These are phyloP conservation scores for Haliclona indistincta DNA, from an alignment of 37 sponge, comb jelly and placozoan genomes.

Conservation along the genomic window DNA sequence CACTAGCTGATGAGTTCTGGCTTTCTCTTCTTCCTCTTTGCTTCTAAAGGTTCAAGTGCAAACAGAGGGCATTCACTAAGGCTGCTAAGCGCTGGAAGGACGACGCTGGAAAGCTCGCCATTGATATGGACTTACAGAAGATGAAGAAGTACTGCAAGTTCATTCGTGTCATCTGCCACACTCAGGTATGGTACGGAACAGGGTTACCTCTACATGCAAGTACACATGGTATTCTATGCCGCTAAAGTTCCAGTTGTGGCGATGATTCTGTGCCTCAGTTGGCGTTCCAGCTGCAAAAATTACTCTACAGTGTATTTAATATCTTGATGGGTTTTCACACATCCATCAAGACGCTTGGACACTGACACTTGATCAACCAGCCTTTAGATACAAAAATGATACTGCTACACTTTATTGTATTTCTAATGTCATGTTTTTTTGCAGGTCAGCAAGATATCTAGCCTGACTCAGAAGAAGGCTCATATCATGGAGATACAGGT, in stretches of 20 bases:
- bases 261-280: too few species aligned
- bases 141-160: slow-evolving; percentile 98
- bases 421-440: background rate
- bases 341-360: too few species aligned
- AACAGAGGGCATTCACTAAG: slow-evolving; percentile 94
- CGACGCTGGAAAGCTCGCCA: slow-evolving; percentile 71
- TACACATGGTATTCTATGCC: too few species aligned
- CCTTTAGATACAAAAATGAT: too few species aligned
- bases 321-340: too few species aligned
- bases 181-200: slow-evolving; percentile 60
- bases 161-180: slow-evolving; percentile 95
- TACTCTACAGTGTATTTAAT: too few species aligned
- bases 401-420: background rate
- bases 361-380: too few species aligned
- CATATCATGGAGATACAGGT: slow-evolving; percentile 99
- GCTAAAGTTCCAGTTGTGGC: too few species aligned
- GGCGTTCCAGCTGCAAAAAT: too few species aligned
- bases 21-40: slow-evolving; percentile 4
- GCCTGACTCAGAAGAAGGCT: slow-evolving; percentile 91
- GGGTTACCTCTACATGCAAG: too few species aligned
- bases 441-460: slow-evolving; percentile 70
- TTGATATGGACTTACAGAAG: slow-evolving; percentile 86
- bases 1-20: slow-evolving; percentile 86
- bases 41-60: slow-evolving; percentile 83
- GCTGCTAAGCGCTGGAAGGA: slow-evolving; percentile 83